Percentiles rank a stretch among this genome's conserved stretches.
Conservation (phyloP, 2,113 vertebrate genomes). For the Clarias macrocephalus region DNA sequence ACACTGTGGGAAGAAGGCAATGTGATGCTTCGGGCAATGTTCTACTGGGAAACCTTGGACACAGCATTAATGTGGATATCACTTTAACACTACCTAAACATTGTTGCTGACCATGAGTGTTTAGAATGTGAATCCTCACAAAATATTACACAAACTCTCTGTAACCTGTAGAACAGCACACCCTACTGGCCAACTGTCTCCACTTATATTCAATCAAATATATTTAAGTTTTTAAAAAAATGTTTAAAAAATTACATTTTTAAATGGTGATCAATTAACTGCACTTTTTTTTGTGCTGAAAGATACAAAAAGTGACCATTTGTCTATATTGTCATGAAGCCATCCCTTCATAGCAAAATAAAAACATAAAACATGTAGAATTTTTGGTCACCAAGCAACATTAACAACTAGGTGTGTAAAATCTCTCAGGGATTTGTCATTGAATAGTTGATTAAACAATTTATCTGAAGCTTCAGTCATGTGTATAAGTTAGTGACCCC, state of each 20-base stretch:
- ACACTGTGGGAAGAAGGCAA: too few species aligned
- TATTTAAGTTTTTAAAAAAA: too few species aligned
- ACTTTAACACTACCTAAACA: not conserved
- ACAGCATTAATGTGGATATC: too few species aligned
- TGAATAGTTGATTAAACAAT: not conserved
- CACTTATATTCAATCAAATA: too few species aligned
- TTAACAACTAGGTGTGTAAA: not conserved
- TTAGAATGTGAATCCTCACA: not conserved
- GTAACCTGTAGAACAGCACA: conserved; percentile 4
- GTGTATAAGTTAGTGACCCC: too few species aligned
- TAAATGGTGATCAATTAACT: not conserved
- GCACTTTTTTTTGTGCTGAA: not conserved
- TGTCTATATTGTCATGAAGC: not conserved
- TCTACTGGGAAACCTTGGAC: too few species aligned
- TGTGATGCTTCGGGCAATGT: too few species aligned
- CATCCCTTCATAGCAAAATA: not conserved
- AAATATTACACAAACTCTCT: not conserved
- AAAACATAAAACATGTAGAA: not conserved
- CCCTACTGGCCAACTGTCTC: conserved; percentile 6
- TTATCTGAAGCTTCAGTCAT: not conserved
- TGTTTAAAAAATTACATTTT: too few species aligned
- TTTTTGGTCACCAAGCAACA: not conserved
- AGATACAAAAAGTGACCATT: not conserved
- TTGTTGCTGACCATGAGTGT: too few species aligned
- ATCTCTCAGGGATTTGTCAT: too few species aligned